Base-by-base conservation (phyloP, 1,140 invertebrate species). In the Tyrophagus putrescentiae region DNA sequence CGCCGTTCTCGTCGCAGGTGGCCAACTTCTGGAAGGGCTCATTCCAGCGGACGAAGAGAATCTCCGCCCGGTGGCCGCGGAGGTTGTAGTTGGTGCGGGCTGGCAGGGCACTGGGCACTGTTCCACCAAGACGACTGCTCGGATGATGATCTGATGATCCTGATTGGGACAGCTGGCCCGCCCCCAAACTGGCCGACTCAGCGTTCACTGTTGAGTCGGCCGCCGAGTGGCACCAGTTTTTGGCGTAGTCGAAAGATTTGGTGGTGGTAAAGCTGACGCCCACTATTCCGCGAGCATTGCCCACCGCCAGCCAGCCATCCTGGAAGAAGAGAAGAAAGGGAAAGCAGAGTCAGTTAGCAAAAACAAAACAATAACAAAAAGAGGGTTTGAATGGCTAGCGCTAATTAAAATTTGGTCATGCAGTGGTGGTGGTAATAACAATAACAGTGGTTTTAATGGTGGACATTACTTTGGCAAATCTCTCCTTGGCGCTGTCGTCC, bases 21-120 rank as follows among this genome's bases (percentile, higher is more conserved):
- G 93, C 93, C 60, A 98, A 70, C 72, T 98, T 98, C 73, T 97
- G 92, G 72, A 96, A 98, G 0, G 93, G 90, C 72, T 94, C 90
- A 75, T 98, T 98, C 95, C 95, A 98, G 75, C 90, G 89, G 21
- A 97, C 92, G 33, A 96, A 74, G 41, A 90, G 89, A 29, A 95
- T 92, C 76, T 96, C 88, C 63, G 88, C 89, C 68, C 92, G 80
- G 74, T 98, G 95, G 44, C 93, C 94, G 64, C 93, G 79, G 42
- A 98, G 77, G 75, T 98, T 98, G 75, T 96, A 98, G 74, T 98
- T 98, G 57, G 91, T 92, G 58, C 94, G 79, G n/a, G 82, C 73
- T 3, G 87, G 87, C 68, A 84, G 77, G 68, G 90, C 86, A 60
- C 82, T 80, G 60, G 80, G 79, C 67, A 83, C 82, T 65, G 84